Percentiles rank a stretch among this genome's conserved stretches.
Conservation (phyloP, 30 jellyfish, hydroid and myxozoan genomes). For the Chironex yamaguchii region DNA sequence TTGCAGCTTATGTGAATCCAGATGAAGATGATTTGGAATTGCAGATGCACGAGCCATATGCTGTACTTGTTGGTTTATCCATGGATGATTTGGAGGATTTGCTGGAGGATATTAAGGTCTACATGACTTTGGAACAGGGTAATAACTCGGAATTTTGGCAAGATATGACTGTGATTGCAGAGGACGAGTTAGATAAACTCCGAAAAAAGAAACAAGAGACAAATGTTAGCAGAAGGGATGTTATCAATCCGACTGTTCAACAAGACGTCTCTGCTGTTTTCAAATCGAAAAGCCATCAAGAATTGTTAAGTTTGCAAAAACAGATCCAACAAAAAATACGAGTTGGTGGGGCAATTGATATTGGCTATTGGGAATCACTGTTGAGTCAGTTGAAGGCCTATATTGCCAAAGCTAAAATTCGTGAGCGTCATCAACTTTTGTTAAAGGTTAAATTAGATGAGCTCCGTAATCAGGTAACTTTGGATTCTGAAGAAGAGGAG, state of each 20-base stretch:
- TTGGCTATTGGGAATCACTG: conserved; percentile 99
- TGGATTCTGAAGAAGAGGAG: background rate
- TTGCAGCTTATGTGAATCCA: conserved; percentile 98
- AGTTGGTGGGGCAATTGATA: conserved; percentile 96
- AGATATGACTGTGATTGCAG: conserved; percentile 89
- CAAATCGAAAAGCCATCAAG: conserved; percentile 86
- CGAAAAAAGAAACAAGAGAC: conserved; percentile 67
- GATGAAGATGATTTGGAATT: conserved; percentile 92
- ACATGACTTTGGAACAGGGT: conserved; percentile 89
- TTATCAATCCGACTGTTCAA: conserved; percentile 87
- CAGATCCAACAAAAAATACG: conserved; percentile 83
- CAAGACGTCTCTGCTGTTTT: conserved; percentile 78
- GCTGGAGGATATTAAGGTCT: conserved; percentile 91
- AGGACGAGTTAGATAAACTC: conserved; percentile 81
- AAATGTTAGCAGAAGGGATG: conserved; percentile 86
- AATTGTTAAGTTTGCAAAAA: conserved; percentile 82
- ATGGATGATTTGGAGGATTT: conserved; percentile 97
- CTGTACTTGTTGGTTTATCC: conserved; percentile 91
- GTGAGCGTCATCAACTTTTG: conserved; percentile 86
- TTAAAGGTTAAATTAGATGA: conserved; percentile 79
- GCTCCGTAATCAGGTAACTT: conserved; percentile 72
- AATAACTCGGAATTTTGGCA: conserved; percentile 92
- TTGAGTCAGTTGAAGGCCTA: conserved; percentile 84
- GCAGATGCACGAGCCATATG: conserved; percentile 98
- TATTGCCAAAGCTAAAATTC: conserved; percentile 90